A percentile compares a stretch with the other conserved stretches of the same genome.
Conservation (phyloP, 2,113 vertebrate species). For the Pelvicachromis taeniatus region DNA sequence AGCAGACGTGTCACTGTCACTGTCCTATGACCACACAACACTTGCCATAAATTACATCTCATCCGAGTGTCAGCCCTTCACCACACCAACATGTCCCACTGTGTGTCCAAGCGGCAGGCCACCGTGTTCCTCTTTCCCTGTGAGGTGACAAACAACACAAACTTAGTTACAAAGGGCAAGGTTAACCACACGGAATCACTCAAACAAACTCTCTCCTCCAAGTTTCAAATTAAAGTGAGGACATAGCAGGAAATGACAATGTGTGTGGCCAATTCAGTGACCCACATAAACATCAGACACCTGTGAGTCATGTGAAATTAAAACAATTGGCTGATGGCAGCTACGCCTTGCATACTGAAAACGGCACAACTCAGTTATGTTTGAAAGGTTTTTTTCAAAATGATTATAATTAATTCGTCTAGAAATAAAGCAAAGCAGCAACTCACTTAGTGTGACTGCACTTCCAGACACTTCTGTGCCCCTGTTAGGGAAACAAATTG, state of each 20-base stretch:
- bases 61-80: constrained; percentile 13
- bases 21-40: constrained; percentile 6
- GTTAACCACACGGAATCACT: constrained; percentile 2
- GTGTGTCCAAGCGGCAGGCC: constrained; percentile 12
- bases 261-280: constrained; percentile 11
- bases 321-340: neutral
- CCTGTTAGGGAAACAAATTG: constrained; percentile 14
- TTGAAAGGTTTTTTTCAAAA: neutral
- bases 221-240: constrained; percentile 12
- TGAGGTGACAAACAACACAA: constrained; percentile 40
- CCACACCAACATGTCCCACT: constrained; percentile 5
- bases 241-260: neutral
- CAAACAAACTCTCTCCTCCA: constrained; percentile 16
- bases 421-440: neutral
- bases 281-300: constrained; percentile 22
- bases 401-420: neutral
- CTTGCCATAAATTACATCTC: constrained; percentile 25
- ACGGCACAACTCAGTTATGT: neutral
- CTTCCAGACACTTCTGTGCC: neutral
- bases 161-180: constrained; percentile 28
- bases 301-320: constrained; percentile 40
- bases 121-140: constrained; percentile 31
- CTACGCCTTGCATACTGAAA: constrained; percentile 14
- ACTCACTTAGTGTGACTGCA: neutral
- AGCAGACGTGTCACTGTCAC: neutral